Evolutionary conservation across 2,113 vertebrate species (phyloP).

Genomic region (Percina caprodes): DNA sequence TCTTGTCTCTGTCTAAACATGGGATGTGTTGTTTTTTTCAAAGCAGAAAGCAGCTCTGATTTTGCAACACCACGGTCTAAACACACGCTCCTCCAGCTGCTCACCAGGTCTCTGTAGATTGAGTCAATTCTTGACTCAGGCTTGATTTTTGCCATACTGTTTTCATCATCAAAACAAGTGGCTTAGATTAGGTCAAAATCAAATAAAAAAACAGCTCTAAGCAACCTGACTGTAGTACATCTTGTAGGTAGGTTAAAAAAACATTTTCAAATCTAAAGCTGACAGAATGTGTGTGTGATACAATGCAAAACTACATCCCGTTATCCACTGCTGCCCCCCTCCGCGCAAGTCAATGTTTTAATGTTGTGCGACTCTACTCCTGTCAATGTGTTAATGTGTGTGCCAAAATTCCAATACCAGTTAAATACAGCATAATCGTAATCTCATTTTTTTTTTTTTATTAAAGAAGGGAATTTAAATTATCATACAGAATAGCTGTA

Average conservation of each 20-base stretch:
- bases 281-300: background rate
- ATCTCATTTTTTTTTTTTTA: no score
- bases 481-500: no score
- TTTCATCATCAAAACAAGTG: slow-evolving; percentile 23
- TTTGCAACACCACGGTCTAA: slow-evolving; percentile 13
- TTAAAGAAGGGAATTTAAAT: no score
- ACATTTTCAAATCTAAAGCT: background rate
- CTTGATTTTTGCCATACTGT: background rate
- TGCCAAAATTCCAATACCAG: background rate
- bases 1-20: background rate
- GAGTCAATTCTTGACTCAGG: slow-evolving; percentile 47
- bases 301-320: background rate
- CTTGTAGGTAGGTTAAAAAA: background rate
- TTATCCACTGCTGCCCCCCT: background rate
- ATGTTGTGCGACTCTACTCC: no score
- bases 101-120: slow-evolving; percentile 25
- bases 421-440: no score
- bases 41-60: slow-evolving; percentile 9
- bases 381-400: background rate
- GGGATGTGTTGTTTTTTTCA: slow-evolving; percentile 18
- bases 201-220: background rate
- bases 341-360: no score
- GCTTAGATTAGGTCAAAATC: background rate
- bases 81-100: slow-evolving; percentile 34
- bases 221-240: background rate